Evolutionary conservation across 2,797 vertebrate species (phyloP), one percentile per base, ranked within the genome.

Genomic region (Hapalemur alaotrensis): DNA sequence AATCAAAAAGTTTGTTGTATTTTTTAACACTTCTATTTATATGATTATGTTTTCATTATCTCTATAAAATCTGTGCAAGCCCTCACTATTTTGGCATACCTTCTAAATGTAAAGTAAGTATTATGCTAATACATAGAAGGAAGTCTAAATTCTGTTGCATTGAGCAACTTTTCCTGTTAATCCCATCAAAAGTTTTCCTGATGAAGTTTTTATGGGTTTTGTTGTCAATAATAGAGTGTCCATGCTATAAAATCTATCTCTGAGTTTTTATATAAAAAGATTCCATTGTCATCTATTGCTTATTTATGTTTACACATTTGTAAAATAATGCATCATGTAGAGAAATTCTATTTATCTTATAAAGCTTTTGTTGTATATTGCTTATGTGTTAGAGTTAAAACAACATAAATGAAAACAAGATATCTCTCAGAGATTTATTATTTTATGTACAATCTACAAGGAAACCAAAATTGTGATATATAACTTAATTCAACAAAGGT

Each of bases 401-500:
- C 25, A 85, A 48, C 18, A 75, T 75, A 87, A 83, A 70, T 48
- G 18, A 86, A 88, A 92, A 41, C 0, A 57, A 73, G 46, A 76
- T 8, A 57, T 46, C 54, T 0, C 43, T 91, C 25, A 14, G 5
- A 59, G 15, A 48, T 8, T 90, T 91, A 86, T 75, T 70, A 65
- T 17, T 92, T 92, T 65, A 76, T 81, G 57, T 92, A 80, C 63
- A 69, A 76, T 78, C 88, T 96, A 83, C 46, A 86, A 83, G 69
- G 30, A 83, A 92, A 59, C 52, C 65, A 54, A 80, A 75, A 72
- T 69, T 87, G 50, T 79, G 73, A 87, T 82, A 35, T 63, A 76
- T 89, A 86, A 81, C 46, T 96, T 41, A 81, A 41, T 81, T 87
- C 93, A 95, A 67, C 75, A 86, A 95, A 97, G 30, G 41, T 81